Evolutionary conservation across 2,797 vertebrate genomes (phyloP).

Genomic region (Cygnus olor): DNA sequence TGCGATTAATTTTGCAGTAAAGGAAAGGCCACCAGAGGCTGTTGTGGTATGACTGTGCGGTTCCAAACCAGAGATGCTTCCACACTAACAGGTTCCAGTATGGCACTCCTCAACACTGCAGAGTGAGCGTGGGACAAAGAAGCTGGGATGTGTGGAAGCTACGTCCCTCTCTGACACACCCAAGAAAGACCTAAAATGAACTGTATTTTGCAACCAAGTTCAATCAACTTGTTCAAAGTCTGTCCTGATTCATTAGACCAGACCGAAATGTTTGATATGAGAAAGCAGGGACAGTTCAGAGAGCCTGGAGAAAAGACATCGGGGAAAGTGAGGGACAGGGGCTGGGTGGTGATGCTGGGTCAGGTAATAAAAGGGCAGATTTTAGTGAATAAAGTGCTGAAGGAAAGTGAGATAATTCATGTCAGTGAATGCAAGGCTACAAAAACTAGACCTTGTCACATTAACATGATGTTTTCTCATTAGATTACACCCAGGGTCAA

Average conservation of each 20-base stretch:
- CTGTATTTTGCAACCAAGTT: neutral
- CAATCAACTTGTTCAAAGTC: neutral
- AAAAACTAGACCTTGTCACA: neutral
- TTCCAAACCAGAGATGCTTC: neutral
- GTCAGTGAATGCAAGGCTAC: neutral
- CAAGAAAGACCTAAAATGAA: neutral
- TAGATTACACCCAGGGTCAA: slow-evolving; percentile 25
- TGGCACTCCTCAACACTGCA: neutral
- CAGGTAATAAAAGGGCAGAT: neutral
- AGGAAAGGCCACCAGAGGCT: neutral
- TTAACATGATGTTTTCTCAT: slow-evolving; percentile 31
- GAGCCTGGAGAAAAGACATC: neutral
- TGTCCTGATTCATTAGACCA: neutral
- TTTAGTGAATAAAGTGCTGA: slow-evolving; percentile 4
- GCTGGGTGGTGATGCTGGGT: neutral
- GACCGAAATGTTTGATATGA: neutral
- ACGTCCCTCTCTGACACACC: neutral
- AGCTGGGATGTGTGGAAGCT: neutral
- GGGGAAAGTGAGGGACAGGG: neutral
- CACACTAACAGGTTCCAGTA: neutral
- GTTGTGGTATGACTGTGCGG: neutral
- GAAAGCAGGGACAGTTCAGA: neutral
- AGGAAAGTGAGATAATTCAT: neutral
- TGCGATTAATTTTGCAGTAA: neutral
- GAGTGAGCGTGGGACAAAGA: neutral